Percentiles rank a stretch among this genome's conserved stretches.
These are phyloP conservation scores for Nothura maculosa DNA, from an alignment of 2,797 vertebrate genomes.

Conservation along the genomic window DNA sequence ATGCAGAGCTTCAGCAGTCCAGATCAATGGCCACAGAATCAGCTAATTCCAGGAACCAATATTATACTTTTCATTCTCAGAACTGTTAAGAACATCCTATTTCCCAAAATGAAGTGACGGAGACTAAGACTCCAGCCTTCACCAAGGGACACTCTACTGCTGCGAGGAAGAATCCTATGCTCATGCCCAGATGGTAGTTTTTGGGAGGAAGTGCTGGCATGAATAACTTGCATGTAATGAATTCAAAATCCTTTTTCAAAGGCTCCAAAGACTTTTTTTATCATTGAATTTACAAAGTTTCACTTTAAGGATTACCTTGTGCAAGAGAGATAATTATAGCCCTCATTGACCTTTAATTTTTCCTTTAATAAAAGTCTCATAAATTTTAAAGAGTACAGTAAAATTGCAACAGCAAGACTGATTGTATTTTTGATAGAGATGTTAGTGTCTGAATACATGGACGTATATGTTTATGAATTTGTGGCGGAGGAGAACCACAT, in stretches of 20 bases:
- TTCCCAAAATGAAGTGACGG: neutral
- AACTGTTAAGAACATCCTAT: neutral
- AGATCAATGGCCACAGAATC: neutral
- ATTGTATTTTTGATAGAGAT: neutral
- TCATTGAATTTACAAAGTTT: neutral
- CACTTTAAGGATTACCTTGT: neutral
- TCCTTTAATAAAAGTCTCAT: neutral
- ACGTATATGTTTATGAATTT: neutral
- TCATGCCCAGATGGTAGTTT: neutral
- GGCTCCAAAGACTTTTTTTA: neutral
- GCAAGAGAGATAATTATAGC: neutral
- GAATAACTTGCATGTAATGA: neutral
- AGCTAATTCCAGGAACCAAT: neutral
- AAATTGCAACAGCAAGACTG: neutral
- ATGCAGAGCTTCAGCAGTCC: neutral
- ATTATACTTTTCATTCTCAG: neutral
- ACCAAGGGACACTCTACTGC: neutral
- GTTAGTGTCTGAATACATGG: neutral
- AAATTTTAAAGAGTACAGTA: neutral
- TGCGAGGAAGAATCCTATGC: neutral
- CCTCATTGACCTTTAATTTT: rapidly evolving
- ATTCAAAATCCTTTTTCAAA: neutral
- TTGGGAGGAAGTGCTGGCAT: neutral
- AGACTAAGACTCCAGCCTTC: neutral
- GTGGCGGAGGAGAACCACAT: neutral